phyloP scores from a whole-genome alignment of 2,888 invertebrate species.

The Caenorhabditis uteleia region DNA sequence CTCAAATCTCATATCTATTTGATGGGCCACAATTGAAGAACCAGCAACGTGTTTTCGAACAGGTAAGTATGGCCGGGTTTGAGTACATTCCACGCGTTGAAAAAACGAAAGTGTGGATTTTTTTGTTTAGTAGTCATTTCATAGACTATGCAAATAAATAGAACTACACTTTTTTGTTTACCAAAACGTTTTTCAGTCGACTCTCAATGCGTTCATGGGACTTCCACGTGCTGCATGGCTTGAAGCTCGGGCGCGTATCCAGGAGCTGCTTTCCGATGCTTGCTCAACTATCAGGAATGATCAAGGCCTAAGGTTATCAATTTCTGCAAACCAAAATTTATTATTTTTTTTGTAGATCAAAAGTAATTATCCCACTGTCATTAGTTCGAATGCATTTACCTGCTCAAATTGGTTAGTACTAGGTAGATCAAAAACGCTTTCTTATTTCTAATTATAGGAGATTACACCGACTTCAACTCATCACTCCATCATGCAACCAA shows the following conservation, averaged over 20 bases:
- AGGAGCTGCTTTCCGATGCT: constrained; percentile 79
- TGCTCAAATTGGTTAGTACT: constrained; percentile 75
- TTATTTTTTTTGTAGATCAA: constrained; percentile 17
- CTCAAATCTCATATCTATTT: constrained; percentile 82
- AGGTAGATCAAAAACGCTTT: too few species aligned
- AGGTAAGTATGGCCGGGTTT: too few species aligned
- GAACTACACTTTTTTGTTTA: too few species aligned
- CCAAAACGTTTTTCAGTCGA: too few species aligned
- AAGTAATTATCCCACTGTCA: constrained; percentile 79
- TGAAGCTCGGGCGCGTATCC: constrained; percentile 83
- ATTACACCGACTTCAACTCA: constrained; percentile 98
- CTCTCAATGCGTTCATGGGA: constrained; percentile 88
- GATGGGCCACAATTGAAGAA: constrained; percentile 79
- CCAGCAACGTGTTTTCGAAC: constrained; percentile 79
- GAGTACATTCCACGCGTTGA: too few species aligned
- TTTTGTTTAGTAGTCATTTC: too few species aligned
- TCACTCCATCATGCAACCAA: constrained; percentile 96
- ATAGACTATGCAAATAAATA: too few species aligned
- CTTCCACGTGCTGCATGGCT: constrained; percentile 84
- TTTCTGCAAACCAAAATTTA: background rate
- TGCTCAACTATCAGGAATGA: constrained; percentile 78
- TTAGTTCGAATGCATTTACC: constrained; percentile 89
- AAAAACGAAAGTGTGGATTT: too few species aligned
- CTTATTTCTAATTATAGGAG: too few species aligned
- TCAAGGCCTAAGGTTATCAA: constrained; percentile 12